These are phyloP conservation scores for Xenentodon cancila DNA, from an alignment of 2,797 vertebrate species.

Conservation along the genomic window DNA sequence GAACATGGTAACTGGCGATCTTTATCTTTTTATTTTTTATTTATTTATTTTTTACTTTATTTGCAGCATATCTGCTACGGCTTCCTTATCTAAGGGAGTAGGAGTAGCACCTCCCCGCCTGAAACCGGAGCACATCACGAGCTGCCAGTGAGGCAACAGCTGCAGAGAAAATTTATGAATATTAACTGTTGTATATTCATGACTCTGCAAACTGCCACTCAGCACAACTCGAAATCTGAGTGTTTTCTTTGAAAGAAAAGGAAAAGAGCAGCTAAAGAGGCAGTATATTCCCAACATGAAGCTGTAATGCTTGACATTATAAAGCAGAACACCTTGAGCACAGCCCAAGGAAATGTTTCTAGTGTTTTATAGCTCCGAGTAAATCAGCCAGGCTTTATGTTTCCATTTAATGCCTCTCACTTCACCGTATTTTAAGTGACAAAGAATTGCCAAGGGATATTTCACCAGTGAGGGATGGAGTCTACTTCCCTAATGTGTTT, in stretches of 20 bases:
- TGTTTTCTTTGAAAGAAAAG: slow-evolving; percentile 1
- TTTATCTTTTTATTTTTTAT: no score
- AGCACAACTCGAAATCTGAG: not conserved
- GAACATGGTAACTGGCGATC: no score
- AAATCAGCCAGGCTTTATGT: slow-evolving; percentile 25
- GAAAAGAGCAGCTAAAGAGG: not conserved
- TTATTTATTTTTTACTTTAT: no score
- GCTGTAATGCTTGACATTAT: not conserved
- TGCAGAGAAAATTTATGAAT: not conserved
- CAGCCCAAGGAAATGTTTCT: slow-evolving; percentile 27
- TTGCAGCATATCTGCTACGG: no score
- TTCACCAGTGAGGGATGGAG: slow-evolving; percentile 9
- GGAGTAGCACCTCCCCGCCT: not conserved
- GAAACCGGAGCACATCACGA: not conserved
- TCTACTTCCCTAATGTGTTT: not conserved
- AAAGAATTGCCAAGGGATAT: slow-evolving; percentile 1
- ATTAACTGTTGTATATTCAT: not conserved
- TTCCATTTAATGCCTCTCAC: slow-evolving; percentile 8
- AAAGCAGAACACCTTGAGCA: slow-evolving; percentile 29
- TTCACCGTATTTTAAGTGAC: slow-evolving; percentile 13
- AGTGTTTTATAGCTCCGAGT: slow-evolving; percentile 22
- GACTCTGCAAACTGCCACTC: not conserved
- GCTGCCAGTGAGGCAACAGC: not conserved
- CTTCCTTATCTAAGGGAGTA: no score
- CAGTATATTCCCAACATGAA: not conserved